These are phyloP conservation scores for Metalampra italica DNA, from an alignment of 2,888 invertebrate species.

Conservation along the genomic window DNA sequence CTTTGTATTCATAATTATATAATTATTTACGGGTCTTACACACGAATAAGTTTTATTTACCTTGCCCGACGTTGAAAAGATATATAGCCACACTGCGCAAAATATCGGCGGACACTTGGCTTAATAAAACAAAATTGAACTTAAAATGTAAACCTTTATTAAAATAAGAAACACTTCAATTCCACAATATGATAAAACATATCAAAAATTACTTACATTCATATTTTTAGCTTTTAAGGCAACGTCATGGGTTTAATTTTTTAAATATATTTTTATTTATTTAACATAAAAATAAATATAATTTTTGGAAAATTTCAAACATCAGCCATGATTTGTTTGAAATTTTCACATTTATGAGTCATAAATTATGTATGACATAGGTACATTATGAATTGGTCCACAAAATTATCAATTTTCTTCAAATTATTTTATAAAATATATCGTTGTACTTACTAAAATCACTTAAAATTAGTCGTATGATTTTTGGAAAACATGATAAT, in stretches of 20 bases:
- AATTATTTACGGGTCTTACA: too few species aligned
- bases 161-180: constrained; percentile 42
- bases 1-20: too few species aligned
- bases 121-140: constrained; percentile 49
- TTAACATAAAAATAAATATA: constrained; percentile 13
- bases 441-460: constrained; percentile 9
- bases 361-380: too few species aligned
- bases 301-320: constrained; percentile 61
- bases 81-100: too few species aligned
- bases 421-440: constrained; percentile 16
- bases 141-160: constrained; percentile 71
- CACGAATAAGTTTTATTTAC: too few species aligned
- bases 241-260: constrained; percentile 40
- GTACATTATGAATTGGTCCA: constrained; percentile 33
- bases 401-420: constrained; percentile 17
- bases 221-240: constrained; percentile 51
- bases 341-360: constrained; percentile 55
- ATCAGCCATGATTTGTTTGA: constrained; percentile 71
- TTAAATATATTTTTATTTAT: constrained; percentile 19
- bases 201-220: constrained; percentile 53
- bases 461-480: constrained; percentile 1
- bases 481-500: constrained; percentile 29
- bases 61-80: too few species aligned
- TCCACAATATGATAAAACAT: constrained; percentile 43
- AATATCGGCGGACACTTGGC: too few species aligned